phyloP scores from a whole-genome alignment of 92 coral and sea anemone species.

The Parazoanthus atlanticus region DNA sequence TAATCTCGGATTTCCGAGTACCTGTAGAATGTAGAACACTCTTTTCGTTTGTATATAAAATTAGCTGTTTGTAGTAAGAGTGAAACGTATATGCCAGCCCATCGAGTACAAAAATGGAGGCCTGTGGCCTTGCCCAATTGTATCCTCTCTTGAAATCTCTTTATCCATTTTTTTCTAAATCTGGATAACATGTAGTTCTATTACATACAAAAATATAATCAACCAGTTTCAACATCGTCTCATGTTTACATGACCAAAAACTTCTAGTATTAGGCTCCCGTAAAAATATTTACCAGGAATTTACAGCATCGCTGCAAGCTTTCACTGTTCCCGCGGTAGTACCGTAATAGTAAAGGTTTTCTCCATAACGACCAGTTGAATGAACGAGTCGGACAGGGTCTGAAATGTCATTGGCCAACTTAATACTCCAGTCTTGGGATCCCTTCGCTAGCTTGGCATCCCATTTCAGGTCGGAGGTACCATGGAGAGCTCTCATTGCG shows the following conservation, averaged over 20 bases:
- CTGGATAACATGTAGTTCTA: too few species aligned
- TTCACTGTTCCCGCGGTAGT: conserved; percentile 4
- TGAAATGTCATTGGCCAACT: not conserved
- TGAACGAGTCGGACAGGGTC: not conserved
- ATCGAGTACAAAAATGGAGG: too few species aligned
- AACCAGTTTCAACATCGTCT: not conserved
- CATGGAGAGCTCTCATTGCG: not conserved
- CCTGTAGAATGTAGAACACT: not conserved
- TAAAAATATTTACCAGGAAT: not conserved
- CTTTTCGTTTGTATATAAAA: not conserved
- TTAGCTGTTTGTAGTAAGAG: not conserved
- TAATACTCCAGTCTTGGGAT: not conserved
- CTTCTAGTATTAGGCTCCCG: not conserved
- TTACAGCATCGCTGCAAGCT: conserved; percentile 23
- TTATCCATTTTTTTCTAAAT: too few species aligned
- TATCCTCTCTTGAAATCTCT: too few species aligned
- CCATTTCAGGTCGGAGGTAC: not conserved
- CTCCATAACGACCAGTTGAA: not conserved
- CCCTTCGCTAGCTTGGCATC: not conserved
- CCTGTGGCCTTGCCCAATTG: too few species aligned
- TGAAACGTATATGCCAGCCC: not conserved
- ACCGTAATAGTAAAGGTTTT: conserved; percentile 11
- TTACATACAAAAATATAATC: not conserved
- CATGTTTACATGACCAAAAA: not conserved
- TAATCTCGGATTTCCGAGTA: conserved; percentile 11